Evolutionary conservation across 2,113 vertebrate genomes (phyloP).

Genomic region (Kryptolebias marmoratus): DNA sequence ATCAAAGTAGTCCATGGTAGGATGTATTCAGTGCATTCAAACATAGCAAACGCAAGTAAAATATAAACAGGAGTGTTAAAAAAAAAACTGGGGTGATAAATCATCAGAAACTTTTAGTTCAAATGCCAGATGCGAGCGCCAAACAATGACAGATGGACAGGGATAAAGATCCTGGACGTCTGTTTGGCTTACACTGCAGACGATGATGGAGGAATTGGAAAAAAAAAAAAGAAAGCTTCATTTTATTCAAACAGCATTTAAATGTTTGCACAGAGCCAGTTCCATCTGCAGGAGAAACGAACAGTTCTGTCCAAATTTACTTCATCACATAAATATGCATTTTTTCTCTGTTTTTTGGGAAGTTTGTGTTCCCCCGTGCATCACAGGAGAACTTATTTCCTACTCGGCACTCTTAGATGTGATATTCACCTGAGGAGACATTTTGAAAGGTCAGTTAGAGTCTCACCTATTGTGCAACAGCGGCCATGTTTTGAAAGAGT

Average conservation of each 20-base stretch:
- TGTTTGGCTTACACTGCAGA: conserved; percentile 8
- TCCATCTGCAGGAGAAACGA: conserved; percentile 2
- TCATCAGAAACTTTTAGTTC: background rate
- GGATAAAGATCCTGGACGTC: conserved; percentile 5
- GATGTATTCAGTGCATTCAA: background rate
- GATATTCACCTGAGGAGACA: conserved; percentile 37
- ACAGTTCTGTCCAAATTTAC: conserved; percentile 23
- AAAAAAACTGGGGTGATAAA: background rate
- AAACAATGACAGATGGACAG: conserved; percentile 13
- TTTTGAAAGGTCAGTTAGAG: conserved; percentile 21
- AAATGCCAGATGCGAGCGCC: background rate
- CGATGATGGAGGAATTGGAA: background rate
- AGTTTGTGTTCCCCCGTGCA: conserved; percentile 6
- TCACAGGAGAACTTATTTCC: conserved; percentile 29
- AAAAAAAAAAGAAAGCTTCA: conserved; percentile 9
- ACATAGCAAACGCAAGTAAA: too few species aligned
- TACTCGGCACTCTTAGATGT: conserved; percentile 13
- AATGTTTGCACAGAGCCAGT: conserved; percentile 9
- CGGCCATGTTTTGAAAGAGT: conserved; percentile 5
- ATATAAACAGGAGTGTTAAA: background rate
- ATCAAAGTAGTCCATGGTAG: background rate
- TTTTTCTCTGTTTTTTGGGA: conserved; percentile 2
- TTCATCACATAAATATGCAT: conserved; percentile 21
- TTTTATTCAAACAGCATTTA: background rate
- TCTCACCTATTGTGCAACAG: conserved; percentile 11